Conservation (phyloP, 2,888 invertebrate genomes). For the Phyllotreta striolata region DNA sequence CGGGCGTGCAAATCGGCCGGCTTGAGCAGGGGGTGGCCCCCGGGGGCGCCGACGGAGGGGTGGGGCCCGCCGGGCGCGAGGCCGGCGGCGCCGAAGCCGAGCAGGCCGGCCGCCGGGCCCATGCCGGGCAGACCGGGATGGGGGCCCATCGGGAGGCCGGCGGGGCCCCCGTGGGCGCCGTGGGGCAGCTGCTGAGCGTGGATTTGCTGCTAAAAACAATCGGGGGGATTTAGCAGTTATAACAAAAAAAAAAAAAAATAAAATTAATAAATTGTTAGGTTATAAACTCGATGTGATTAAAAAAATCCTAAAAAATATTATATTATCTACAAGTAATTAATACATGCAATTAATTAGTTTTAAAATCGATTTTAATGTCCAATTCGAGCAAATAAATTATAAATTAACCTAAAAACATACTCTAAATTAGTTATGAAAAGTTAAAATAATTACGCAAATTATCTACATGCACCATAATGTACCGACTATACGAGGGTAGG, state of each 20-base stretch:
- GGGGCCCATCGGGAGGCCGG: constrained; percentile 58
- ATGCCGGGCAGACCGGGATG: constrained; percentile 59
- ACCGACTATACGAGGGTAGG: too few species aligned
- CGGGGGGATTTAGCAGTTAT: too few species aligned
- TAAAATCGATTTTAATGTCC: too few species aligned
- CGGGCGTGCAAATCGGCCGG: constrained; percentile 56
- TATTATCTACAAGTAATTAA: too few species aligned
- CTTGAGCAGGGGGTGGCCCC: constrained; percentile 58
- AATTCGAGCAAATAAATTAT: too few species aligned
- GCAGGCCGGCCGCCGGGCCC: constrained; percentile 54
- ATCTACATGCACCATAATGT: too few species aligned
- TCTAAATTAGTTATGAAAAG: too few species aligned
- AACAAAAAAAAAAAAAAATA: constrained; percentile 21
- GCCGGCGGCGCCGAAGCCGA: constrained; percentile 53
- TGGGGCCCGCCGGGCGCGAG: constrained; percentile 54
- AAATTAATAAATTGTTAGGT: constrained; percentile 17
- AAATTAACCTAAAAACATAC: too few species aligned
- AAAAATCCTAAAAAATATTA: too few species aligned
- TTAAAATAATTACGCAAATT: too few species aligned
- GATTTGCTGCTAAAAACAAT: constrained; percentile 58
- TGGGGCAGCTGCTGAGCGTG: constrained; percentile 61
- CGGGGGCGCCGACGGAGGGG: constrained; percentile 50
- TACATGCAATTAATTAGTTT: too few species aligned
- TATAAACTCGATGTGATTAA: too few species aligned
- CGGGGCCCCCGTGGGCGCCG: constrained; percentile 55